Conservation (phyloP, 2,113 vertebrate genomes). For the Echinops telfairi region DNA sequence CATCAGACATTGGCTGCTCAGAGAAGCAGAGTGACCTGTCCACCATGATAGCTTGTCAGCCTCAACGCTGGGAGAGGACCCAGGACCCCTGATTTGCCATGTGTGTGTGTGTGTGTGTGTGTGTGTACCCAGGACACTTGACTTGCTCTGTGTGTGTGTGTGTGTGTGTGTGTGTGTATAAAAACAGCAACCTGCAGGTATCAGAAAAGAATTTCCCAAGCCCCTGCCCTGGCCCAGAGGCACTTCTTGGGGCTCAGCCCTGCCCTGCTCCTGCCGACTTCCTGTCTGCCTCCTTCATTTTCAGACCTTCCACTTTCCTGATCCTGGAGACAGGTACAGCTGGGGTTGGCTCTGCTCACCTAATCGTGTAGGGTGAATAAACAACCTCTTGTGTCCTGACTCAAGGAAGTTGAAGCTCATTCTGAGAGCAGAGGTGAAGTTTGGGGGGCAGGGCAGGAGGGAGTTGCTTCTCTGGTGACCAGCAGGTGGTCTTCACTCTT, state of each 20-base stretch:
- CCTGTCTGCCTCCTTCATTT: conserved; percentile 51
- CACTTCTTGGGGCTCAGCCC: not conserved
- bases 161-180: too few species aligned
- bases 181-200: rapidly evolving
- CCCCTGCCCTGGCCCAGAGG: not conserved
- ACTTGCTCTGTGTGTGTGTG: not conserved
- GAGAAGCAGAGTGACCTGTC: not conserved
- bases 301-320: conserved; percentile 69
- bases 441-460: not conserved
- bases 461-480: conserved; percentile 60
- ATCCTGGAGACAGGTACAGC: conserved; percentile 60
- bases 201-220: not conserved
- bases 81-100: not conserved
- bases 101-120: too few species aligned
- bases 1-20: not conserved
- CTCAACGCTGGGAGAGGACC: not conserved
- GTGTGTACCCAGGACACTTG: not conserved
- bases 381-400: conserved; percentile 63
- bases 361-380: conserved; percentile 57
- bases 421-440: conserved; percentile 61
- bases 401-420: conserved; percentile 48
- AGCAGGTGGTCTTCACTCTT: conserved; percentile 25
- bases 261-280: not conserved
- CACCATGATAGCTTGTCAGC: rapidly evolving
- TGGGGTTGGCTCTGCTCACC: conserved; percentile 17